phyloP scores from a whole-genome alignment of 2,113 vertebrate genomes.

The Hystrix cristata region DNA sequence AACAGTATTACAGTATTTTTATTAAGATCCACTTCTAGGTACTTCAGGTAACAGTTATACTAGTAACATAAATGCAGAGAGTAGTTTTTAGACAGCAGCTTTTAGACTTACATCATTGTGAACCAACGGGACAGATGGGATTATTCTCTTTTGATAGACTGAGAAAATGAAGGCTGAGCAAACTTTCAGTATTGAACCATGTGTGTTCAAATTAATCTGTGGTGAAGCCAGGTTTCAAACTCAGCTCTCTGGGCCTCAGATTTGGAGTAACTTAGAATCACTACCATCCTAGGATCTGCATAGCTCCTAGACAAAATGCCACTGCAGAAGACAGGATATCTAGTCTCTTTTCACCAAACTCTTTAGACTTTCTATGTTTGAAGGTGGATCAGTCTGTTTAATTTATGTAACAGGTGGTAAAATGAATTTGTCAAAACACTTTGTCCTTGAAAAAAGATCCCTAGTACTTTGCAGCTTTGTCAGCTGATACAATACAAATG shows the following conservation, averaged over 20 bases:
- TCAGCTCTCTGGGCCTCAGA: neutral
- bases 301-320: neutral
- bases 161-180: conserved; percentile 20
- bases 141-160: conserved; percentile 14
- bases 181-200: neutral
- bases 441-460: conserved; percentile 36
- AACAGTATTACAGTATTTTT: neutral
- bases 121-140: neutral
- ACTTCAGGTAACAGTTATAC: conserved; percentile 22
- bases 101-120: neutral
- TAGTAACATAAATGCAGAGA: neutral
- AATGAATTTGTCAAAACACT: conserved; percentile 37
- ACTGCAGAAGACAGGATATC: neutral
- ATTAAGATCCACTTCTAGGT: neutral
- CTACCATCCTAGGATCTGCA: neutral
- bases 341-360: neutral
- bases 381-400: neutral
- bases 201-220: neutral
- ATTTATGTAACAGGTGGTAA: conserved; percentile 19
- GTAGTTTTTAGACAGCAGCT: neutral
- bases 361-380: conserved; percentile 52
- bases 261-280: conserved; percentile 12
- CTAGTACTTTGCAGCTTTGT: conserved; percentile 6
- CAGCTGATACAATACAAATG: conserved; percentile 45
- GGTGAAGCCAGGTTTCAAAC: neutral